A percentile compares a stretch with the other conserved stretches of the same genome.
Evolutionary conservation across 1,140 invertebrate genomes (phyloP).

Genomic region (Neoseiulus cucumeris): DNA sequence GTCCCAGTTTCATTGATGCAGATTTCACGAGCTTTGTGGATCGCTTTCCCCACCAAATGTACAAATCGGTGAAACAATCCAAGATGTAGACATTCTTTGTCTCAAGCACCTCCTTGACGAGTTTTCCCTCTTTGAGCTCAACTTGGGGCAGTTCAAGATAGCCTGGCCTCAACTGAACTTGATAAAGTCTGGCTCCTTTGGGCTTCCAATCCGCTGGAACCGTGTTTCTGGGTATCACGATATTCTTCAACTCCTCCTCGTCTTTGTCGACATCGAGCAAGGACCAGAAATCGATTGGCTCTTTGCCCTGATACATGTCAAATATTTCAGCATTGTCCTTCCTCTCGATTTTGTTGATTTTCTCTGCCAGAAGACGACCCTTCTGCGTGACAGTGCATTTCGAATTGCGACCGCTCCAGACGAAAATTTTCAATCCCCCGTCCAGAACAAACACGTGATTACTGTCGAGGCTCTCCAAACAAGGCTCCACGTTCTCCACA

Average conservation of each 20-base stretch:
- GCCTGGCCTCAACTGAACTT: conserved; percentile 89
- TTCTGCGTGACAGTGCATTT: conserved; percentile 91
- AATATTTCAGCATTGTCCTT: conserved; percentile 84
- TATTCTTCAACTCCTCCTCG: conserved; percentile 24
- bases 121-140: conserved; percentile 29
- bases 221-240: conserved; percentile 39
- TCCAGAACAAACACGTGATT: conserved; percentile 82
- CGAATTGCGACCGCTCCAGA: conserved; percentile 75
- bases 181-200: conserved; percentile 60
- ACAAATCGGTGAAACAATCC: conserved; percentile 87
- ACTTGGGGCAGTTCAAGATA: conserved; percentile 92
- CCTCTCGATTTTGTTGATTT: conserved; percentile 95
- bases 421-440: conserved; percentile 58
- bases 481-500: conserved; percentile 63
- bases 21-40: conserved; percentile 84
- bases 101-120: conserved; percentile 51
- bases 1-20: conserved; percentile 82
- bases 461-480: conserved; percentile 54
- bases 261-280: conserved; percentile 33
- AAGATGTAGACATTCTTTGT: conserved; percentile 93
- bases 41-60: conserved; percentile 95
- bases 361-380: conserved; percentile 79
- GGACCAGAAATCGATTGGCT: conserved; percentile 65
- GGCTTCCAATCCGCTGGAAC: conserved; percentile 54
- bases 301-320: conserved; percentile 56